Percentiles rank a stretch among this genome's conserved stretches.
These are phyloP conservation scores for Scortum barcoo DNA, from an alignment of 2,113 vertebrate species.

Conservation along the genomic window DNA sequence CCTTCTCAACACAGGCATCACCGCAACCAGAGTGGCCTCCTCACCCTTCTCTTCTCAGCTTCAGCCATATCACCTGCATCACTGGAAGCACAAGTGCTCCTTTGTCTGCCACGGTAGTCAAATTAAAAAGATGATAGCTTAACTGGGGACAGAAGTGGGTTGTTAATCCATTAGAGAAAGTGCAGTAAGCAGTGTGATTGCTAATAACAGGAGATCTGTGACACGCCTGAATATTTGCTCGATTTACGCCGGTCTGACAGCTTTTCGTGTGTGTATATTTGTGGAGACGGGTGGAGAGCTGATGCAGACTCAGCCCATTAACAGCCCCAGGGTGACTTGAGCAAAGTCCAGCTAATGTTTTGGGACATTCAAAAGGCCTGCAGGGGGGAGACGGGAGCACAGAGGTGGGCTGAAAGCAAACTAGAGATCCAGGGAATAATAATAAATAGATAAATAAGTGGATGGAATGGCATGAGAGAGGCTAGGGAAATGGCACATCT, in stretches of 20 bases:
- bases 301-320: conserved; percentile 60
- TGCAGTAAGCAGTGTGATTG: conserved; percentile 41
- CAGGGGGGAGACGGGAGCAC: conserved; percentile 56
- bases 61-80: conserved; percentile 52
- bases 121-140: conserved; percentile 52
- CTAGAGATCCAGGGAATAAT: conserved; percentile 59
- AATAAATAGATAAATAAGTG: conserved; percentile 75
- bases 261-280: conserved; percentile 38
- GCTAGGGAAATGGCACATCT: conserved; percentile 62
- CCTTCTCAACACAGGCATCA: conserved; percentile 40
- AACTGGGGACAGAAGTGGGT: conserved; percentile 17
- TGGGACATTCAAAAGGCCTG: conserved; percentile 66
- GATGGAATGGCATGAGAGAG: conserved; percentile 60
- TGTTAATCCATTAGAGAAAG: conserved; percentile 48
- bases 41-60: conserved; percentile 24
- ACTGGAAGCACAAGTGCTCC: conserved; percentile 14
- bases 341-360: conserved; percentile 73
- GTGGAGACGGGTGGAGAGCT: conserved; percentile 31
- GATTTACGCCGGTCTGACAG: conserved; percentile 3
- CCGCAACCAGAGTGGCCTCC: conserved; percentile 36
- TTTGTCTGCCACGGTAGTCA: conserved; percentile 35
- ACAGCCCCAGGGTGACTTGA: conserved; percentile 49
- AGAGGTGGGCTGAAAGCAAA: conserved; percentile 60
- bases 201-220: conserved; percentile 39
- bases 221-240: conserved; percentile 40